Percentiles rank a stretch among this genome's conserved stretches.
Evolutionary conservation across 2,113 vertebrate genomes (phyloP).

Genomic region (Fulica atra): DNA sequence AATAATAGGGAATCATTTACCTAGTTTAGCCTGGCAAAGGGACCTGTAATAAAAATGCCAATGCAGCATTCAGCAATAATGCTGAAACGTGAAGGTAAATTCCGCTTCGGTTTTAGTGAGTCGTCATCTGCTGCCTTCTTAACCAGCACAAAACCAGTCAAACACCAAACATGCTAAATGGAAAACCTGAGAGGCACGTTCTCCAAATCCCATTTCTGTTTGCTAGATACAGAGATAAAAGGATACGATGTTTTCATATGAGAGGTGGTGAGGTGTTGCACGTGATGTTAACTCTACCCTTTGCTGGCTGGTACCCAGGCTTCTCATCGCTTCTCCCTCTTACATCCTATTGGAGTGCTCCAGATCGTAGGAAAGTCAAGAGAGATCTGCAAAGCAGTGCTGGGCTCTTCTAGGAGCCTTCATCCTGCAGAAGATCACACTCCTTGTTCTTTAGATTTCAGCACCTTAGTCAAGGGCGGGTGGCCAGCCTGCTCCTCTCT

Average conservation of each 20-base stretch:
- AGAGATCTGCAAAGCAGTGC: neutral
- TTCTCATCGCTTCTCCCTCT: neutral
- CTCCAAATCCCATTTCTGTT: neutral
- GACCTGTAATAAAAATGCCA: neutral
- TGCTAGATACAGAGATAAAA: neutral
- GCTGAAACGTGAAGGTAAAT: neutral
- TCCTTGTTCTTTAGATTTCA: neutral
- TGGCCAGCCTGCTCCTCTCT: neutral
- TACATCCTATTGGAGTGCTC: neutral
- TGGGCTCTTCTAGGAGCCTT: neutral
- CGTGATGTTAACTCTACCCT: neutral
- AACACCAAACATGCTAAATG: neutral
- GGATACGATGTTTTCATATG: neutral
- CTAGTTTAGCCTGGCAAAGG: neutral
- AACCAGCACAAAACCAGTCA: neutral
- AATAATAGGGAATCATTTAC: neutral
- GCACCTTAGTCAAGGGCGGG: neutral
- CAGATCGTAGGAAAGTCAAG: neutral
- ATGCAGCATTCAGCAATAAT: fast-evolving
- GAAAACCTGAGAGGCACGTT: neutral
- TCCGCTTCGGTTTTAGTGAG: neutral
- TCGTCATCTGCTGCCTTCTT: neutral
- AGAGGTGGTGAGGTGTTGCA: neutral
- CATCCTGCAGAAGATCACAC: neutral
- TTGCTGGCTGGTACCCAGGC: too few relatives aligned